phyloP scores from a whole-genome alignment of 2,797 vertebrate genomes.

The Ficedula albicollis region DNA sequence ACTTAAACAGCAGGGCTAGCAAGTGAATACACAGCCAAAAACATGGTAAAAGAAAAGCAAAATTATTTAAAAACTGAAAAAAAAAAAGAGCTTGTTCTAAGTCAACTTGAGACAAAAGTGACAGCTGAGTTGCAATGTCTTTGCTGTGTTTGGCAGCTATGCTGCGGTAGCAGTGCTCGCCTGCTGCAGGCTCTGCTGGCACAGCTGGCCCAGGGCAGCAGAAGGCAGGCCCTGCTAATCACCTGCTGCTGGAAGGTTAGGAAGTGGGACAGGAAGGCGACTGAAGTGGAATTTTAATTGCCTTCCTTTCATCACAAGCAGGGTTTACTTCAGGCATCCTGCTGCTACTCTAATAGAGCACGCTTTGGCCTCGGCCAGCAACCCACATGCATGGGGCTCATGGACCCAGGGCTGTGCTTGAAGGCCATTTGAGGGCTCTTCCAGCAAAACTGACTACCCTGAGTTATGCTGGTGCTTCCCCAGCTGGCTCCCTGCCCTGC shows the following conservation, averaged over 20 bases:
- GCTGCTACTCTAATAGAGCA: constrained; percentile 44
- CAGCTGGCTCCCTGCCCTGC: background rate
- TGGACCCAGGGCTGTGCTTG: accelerated
- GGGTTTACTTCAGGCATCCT: constrained; percentile 14
- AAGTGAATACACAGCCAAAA: background rate
- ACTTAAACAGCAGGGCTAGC: background rate
- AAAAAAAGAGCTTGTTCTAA: background rate
- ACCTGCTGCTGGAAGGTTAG: constrained; percentile 52
- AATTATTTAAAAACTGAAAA: background rate
- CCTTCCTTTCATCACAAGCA: constrained; percentile 53
- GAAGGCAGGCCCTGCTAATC: constrained; percentile 5
- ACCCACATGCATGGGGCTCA: background rate
- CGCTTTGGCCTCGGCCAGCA: background rate
- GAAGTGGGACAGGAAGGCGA: constrained; percentile 42
- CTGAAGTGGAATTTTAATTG: constrained; percentile 67
- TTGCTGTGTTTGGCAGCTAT: accelerated
- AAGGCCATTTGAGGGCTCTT: background rate
- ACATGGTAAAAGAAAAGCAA: background rate
- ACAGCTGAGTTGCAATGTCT: accelerated
- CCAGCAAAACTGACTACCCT: background rate
- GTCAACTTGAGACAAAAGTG: accelerated
- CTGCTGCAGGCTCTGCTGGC: background rate
- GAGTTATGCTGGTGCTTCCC: background rate
- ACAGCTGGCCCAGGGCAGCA: background rate
- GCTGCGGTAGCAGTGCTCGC: accelerated